phyloP scores from a whole-genome alignment of 2,888 invertebrate species.

The Deilephila porcellus region DNA sequence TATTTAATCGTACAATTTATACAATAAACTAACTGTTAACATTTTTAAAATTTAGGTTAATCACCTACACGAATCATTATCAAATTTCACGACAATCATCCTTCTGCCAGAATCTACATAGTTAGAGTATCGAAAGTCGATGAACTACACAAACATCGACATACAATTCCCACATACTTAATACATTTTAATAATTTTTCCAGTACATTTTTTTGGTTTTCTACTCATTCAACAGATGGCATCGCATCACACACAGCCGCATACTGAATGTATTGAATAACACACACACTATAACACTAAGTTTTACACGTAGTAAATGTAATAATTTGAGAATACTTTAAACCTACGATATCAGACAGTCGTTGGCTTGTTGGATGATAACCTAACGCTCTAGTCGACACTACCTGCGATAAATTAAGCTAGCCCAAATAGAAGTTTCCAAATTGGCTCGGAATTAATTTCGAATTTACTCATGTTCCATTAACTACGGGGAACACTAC shows the following conservation, averaged over 20 bases:
- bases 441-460: slow-evolving; percentile 70
- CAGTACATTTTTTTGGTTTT: slow-evolving; percentile 4
- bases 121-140: slow-evolving; percentile 15
- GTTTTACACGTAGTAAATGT: slow-evolving; percentile 48
- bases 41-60: no score
- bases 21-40: no score
- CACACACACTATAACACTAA: slow-evolving; percentile 46
- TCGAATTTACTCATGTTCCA: slow-evolving; percentile 42
- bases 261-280: slow-evolving; percentile 25
- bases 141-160: slow-evolving; percentile 17
- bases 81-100: no score
- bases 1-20: no score
- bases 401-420: slow-evolving; percentile 46
- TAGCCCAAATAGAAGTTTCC: slow-evolving; percentile 52
- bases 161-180: slow-evolving; percentile 7
- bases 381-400: slow-evolving; percentile 42
- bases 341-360: slow-evolving; percentile 59
- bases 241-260: slow-evolving; percentile 11
- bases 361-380: slow-evolving; percentile 48
- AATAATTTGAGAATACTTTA: slow-evolving; percentile 53
- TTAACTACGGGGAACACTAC: slow-evolving; percentile 37
- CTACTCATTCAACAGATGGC: slow-evolving; percentile 17
- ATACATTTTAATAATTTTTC: not conserved
- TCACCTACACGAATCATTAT: no score
- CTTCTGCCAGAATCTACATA: no score